Base-by-base conservation (phyloP, 2,797 vertebrate genomes). In the Scleropages formosus region DNA sequence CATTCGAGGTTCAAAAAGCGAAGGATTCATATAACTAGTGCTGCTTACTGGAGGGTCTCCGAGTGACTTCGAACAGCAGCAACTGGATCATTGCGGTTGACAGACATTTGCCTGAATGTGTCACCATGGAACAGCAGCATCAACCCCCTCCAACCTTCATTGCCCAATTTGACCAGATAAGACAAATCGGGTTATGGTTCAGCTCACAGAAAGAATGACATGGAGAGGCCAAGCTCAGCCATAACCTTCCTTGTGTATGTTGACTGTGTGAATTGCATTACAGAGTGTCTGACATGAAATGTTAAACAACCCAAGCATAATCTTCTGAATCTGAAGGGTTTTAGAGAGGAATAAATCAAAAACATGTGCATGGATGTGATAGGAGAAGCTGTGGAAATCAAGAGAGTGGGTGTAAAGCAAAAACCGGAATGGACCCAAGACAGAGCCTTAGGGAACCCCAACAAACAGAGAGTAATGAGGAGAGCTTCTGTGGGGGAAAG, bases 101-200 rank as follows among this genome's bases (percentile, higher is more conserved):
- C 85, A 87, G 89, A 84, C 81, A 83, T 83, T 87, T 87, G 88
- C 86, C 89, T 89, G 91, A 92, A 91, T 90, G 86, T 87, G 91
- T 91, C 88, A 80, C 86, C 86, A 88, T 87, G 87, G 85, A 89
- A 89, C 87, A 83, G 82, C 87, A 87, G 84, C 89, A 92, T 91
- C 89, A 91, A 90, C 80, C 88, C 85, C 83, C 84, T 82, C 86
- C 83, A 87, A 6, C 2, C 31, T 31, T 85, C 78, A 80, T 88
- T 81, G 80, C 89, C 89, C 87, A 89, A 87, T 92, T 89, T 87
- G 88, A 90, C 87, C 88, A 92, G 92, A 92, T 93, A 91, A 92
- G 90, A 86, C 82, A 82, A 82, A 80, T 87, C 85, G 79, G 18
- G 78, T 86, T 85, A 87, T 59, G 88, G 90, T 91, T 92, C 90